These are phyloP conservation scores for Tamandua tetradactyla DNA, from an alignment of 2,797 vertebrate genomes.

Conservation along the genomic window DNA sequence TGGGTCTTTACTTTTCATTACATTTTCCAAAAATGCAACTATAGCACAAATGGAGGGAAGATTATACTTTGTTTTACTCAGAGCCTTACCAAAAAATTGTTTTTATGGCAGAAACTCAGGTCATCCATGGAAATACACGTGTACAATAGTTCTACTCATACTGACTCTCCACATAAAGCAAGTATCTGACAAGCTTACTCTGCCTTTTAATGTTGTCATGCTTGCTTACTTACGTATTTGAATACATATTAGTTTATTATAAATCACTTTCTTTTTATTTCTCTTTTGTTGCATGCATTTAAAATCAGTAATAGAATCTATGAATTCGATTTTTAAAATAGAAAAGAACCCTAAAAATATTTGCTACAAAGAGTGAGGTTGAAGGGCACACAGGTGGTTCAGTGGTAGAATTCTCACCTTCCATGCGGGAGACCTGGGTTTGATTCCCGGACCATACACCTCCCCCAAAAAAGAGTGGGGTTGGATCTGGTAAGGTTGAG, in stretches of 20 bases:
- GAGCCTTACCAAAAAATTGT: background rate
- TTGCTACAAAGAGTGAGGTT: background rate
- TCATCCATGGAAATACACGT: background rate
- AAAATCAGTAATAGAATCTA: background rate
- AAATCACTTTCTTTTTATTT: background rate
- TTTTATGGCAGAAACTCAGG: slow-evolving; percentile 21
- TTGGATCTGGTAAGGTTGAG: background rate
- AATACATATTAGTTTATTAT: background rate
- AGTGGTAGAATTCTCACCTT: too few species aligned
- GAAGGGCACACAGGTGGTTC: too few species aligned
- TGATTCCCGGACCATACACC: too few species aligned
- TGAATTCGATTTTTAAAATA: background rate
- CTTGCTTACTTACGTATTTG: slow-evolving; percentile 9
- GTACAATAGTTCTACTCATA: background rate
- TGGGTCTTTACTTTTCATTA: background rate
- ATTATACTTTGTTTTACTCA: background rate
- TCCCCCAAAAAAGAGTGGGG: background rate
- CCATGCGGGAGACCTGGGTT: too few species aligned
- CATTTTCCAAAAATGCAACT: background rate
- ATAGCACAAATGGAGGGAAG: background rate
- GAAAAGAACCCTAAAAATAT: background rate
- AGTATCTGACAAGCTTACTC: background rate
- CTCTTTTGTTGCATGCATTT: background rate
- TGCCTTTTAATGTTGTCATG: background rate
- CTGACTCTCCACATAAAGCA: background rate